Evolutionary conservation across 2,797 vertebrate genomes (phyloP).

Genomic region (Molossus molossus): DNA sequence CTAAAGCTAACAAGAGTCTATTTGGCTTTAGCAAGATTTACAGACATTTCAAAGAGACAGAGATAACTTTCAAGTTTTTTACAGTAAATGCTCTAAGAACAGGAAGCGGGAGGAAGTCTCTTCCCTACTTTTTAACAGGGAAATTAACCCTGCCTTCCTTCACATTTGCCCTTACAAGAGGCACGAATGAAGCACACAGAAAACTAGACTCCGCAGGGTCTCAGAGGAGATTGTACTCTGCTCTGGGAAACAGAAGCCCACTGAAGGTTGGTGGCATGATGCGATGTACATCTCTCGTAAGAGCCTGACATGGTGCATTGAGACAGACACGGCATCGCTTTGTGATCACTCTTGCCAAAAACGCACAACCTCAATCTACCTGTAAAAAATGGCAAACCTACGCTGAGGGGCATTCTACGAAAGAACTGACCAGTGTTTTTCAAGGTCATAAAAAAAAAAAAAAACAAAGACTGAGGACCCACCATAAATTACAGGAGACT

Average conservation of each 20-base stretch:
- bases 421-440: neutral
- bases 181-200: constrained; percentile 25
- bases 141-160: constrained; percentile 52
- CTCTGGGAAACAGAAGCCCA: constrained; percentile 31
- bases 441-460: constrained; percentile 2
- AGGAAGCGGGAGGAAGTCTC: neutral
- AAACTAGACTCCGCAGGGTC: neutral
- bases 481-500: neutral
- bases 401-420: neutral
- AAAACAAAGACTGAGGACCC: neutral
- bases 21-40: constrained; percentile 48
- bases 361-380: neutral
- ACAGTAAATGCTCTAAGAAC: constrained; percentile 52
- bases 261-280: neutral
- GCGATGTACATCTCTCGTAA: constrained; percentile 32
- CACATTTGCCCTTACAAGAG: neutral
- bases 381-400: neutral
- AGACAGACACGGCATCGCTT: neutral
- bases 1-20: neutral
- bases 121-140: constrained; percentile 26
- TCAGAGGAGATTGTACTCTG: neutral
- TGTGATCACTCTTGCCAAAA: neutral
- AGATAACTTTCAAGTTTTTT: constrained; percentile 39
- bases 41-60: constrained; percentile 57
- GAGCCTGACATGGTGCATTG: neutral